These are phyloP conservation scores for Gymnocheta viridis DNA, from an alignment of 2,888 invertebrate genomes.

Conservation along the genomic window DNA sequence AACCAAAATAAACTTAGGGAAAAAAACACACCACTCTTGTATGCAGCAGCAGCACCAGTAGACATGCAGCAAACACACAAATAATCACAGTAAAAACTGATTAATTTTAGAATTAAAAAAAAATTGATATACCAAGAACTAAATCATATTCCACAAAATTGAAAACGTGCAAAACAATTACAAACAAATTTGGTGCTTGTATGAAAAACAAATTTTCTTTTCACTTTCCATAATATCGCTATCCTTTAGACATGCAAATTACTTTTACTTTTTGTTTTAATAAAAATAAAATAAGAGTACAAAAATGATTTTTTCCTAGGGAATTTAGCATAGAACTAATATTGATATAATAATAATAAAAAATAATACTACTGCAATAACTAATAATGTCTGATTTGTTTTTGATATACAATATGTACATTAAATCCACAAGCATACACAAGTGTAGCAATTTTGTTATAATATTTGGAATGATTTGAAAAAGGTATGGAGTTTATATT, in stretches of 20 bases:
- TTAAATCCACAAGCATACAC: slow-evolving; percentile 65
- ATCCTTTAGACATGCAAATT: slow-evolving; percentile 63
- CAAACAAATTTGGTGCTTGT: slow-evolving; percentile 37
- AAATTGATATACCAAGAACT: slow-evolving; percentile 24
- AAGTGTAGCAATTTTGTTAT: slow-evolving; percentile 66
- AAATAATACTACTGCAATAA: slow-evolving; percentile 48
- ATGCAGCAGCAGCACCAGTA: slow-evolving; percentile 69
- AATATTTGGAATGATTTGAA: slow-evolving; percentile 56
- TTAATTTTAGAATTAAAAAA: slow-evolving; percentile 40
- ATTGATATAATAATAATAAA: slow-evolving; percentile 17
- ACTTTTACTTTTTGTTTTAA: slow-evolving; percentile 11
- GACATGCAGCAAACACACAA: slow-evolving; percentile 70
- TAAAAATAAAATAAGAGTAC: slow-evolving; percentile 8
- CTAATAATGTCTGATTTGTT: slow-evolving; percentile 56
- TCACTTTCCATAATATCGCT: slow-evolving; percentile 54
- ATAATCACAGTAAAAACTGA: slow-evolving; percentile 53
- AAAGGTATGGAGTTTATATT: slow-evolving; percentile 55
- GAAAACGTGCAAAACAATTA: slow-evolving; percentile 65
- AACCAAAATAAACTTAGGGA: slow-evolving; percentile 21
- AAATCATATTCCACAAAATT: slow-evolving; percentile 58
- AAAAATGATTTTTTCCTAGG: slow-evolving; percentile 3
- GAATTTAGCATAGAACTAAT: slow-evolving; percentile 21
- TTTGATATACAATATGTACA: slow-evolving; percentile 9
- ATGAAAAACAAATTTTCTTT: slow-evolving; percentile 43
- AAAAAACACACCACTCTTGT: slow-evolving; percentile 67